A percentile compares a stretch with the other conserved stretches of the same genome.
These are phyloP conservation scores for Cinclus cinclus DNA, from an alignment of 2,113 vertebrate species.

Conservation along the genomic window DNA sequence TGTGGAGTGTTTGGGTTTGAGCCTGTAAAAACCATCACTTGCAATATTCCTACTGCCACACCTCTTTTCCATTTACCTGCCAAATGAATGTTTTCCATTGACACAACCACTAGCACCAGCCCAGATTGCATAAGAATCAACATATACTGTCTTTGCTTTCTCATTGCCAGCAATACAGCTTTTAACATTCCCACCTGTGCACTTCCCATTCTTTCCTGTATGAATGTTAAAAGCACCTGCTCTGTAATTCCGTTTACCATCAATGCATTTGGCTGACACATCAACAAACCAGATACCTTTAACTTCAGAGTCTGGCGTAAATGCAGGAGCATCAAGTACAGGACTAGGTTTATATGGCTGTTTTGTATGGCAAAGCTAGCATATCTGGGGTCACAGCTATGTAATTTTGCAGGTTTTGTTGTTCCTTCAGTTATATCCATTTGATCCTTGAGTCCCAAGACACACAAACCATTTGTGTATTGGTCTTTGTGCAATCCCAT, in stretches of 20 bases:
- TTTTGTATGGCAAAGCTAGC: too few species aligned
- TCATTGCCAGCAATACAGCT: not conserved
- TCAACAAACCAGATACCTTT: not conserved
- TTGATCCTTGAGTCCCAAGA: not conserved
- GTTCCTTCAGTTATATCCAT: too few species aligned
- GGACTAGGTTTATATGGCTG: not conserved
- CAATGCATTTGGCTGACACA: not conserved
- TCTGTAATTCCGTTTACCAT: not conserved
- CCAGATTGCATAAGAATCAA: not conserved
- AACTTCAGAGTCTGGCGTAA: not conserved
- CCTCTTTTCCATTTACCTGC: not conserved
- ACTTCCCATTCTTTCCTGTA: not conserved
- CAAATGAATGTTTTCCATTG: not conserved
- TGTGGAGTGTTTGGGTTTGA: not conserved
- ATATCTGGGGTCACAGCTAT: not conserved
- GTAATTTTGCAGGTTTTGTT: not conserved
- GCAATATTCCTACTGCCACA: not conserved
- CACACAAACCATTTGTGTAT: not conserved
- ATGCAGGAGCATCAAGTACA: not conserved
- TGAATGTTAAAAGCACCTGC: not conserved
- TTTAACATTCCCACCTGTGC: not conserved
- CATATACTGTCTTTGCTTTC: not conserved
- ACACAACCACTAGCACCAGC: not conserved
- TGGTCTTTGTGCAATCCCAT: not conserved
- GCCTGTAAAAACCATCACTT: not conserved